Evolutionary conservation across 2,888 invertebrate species (phyloP), one percentile per base, ranked within the genome.

Genomic region (Hirudinaria manillensis): DNA sequence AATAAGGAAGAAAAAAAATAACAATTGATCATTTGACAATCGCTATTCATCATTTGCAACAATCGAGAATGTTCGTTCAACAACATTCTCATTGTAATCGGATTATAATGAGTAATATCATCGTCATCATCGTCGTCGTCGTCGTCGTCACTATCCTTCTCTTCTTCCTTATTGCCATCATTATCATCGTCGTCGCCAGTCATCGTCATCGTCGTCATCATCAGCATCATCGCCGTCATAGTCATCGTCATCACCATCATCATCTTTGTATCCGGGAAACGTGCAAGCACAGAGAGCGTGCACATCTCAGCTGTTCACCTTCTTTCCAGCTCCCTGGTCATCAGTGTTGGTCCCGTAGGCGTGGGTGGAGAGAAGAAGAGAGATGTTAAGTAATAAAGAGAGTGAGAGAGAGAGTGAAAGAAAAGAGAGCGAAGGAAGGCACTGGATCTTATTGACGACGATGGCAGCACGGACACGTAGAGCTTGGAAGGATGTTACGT

Each of bases 201-300:
- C 67, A 67, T 67, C 67, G 34, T 24, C 67, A 67, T 34, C 67
- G 29, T 24, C 29, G 13, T 67, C 67, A 24, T 24, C 67, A 67
- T 13, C 36, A 34, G 27, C 36, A 68, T 68, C 68, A 68, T 32
- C 68, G 21, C 34, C 3, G 24, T 24, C 67, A 21, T 67, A 4
- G 24, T 7, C 67, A 67, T 67, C 67, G 13, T 24, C 67, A 32
- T 6, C 68, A 34, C n/a, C 61, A 61, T 61, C 61, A 61, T 21
- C n/a, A 61, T 61, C 61, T 45, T 16, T 45, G 10, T 16, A 45
- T 45, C 45, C 45, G 3, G 45, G 45, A 45, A 16, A 7, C 45
- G 45, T 45, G 10, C 45, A 45, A 45, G 45, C 45, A 10, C 45
- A 45, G 45, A 16, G 16, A 7, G 45, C 45, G 45, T 45, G 45